Conservation (phyloP, 2,113 vertebrate genomes). For the Puffinus mauretanicus region DNA sequence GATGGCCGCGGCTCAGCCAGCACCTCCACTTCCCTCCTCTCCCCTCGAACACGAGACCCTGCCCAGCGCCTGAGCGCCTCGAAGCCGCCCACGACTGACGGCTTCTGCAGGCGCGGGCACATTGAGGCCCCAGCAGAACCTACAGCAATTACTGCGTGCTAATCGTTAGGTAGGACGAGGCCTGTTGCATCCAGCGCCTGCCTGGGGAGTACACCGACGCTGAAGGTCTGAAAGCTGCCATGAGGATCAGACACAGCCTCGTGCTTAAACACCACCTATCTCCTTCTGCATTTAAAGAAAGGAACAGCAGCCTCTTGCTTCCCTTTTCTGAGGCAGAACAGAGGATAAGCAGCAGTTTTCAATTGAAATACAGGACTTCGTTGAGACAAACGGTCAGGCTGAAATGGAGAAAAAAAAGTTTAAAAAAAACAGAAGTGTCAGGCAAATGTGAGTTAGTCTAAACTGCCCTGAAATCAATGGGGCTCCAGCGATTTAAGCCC, state of each 20-base stretch:
- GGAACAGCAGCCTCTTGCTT: slow-evolving; percentile 2
- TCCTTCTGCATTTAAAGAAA: background rate
- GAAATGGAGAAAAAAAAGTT: background rate
- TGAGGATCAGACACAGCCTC: background rate
- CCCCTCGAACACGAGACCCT: background rate
- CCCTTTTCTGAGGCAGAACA: slow-evolving; percentile 30
- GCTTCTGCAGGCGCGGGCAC: background rate
- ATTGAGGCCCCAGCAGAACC: background rate
- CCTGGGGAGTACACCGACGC: rapidly evolving
- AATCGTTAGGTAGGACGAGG: rapidly evolving
- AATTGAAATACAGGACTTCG: background rate
- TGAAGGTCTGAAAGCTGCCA: background rate
- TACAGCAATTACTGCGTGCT: background rate
- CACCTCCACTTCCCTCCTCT: background rate
- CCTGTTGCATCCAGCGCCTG: background rate
- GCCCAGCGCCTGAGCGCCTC: background rate
- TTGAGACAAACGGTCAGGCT: slow-evolving; percentile 3
- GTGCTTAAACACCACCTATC: background rate
- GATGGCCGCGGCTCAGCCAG: background rate
- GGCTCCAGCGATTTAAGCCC: background rate
- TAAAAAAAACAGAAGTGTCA: background rate
- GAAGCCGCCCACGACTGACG: rapidly evolving
- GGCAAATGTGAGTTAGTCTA: rapidly evolving
- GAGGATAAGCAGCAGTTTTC: slow-evolving; percentile 25
- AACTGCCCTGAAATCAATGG: background rate